Conservation (phyloP, 2,888 invertebrate genomes). For the Apotomis betuletana region DNA sequence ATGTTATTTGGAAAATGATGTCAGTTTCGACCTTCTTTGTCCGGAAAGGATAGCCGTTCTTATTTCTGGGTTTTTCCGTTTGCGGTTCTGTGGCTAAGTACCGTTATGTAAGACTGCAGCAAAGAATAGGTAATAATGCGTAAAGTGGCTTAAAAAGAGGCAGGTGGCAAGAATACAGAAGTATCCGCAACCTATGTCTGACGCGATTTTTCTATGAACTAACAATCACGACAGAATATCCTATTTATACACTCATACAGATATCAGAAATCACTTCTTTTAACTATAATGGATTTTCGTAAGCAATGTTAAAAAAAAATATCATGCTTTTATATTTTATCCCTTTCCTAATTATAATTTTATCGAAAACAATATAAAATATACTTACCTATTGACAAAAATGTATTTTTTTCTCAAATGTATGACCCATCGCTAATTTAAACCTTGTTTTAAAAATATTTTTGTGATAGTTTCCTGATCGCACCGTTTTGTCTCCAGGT, state of each 20-base stretch:
- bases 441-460: background rate
- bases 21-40: background rate
- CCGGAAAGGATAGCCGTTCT: slow-evolving; percentile 14
- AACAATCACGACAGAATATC: too few relatives aligned
- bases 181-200: background rate
- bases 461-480: background rate
- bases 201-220: too few relatives aligned
- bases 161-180: background rate
- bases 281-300: too few relatives aligned
- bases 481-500: slow-evolving; percentile 48
- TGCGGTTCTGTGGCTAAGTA: background rate
- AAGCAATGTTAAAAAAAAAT: too few relatives aligned
- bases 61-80: slow-evolving; percentile 25
- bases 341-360: too few relatives aligned
- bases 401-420: too few relatives aligned
- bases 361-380: too few relatives aligned
- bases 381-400: too few relatives aligned
- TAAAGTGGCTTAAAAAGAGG: background rate
- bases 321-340: too few relatives aligned
- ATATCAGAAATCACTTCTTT: too few relatives aligned
- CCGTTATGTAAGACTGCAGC: slow-evolving; percentile 20
- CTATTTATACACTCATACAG: too few relatives aligned
- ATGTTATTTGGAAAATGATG: background rate
- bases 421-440: too few relatives aligned
- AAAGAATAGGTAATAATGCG: background rate